Evolutionary conservation across 1,140 invertebrate species (phyloP).

Genomic region (Drosophila nasuta): DNA sequence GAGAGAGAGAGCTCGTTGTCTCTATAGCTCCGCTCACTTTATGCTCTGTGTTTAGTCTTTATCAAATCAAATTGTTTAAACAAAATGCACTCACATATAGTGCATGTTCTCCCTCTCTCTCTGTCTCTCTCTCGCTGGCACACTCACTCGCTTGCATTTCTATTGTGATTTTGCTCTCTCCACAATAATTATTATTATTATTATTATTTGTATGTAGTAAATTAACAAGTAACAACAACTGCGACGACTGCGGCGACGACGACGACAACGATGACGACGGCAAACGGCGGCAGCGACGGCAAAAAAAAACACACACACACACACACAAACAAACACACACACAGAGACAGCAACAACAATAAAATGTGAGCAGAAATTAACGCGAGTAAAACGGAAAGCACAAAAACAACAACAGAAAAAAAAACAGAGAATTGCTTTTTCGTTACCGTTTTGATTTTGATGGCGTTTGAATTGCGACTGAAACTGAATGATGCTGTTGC

Average conservation of each 20-base stretch:
- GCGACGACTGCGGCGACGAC: not conserved
- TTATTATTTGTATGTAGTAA: slow-evolving; percentile 3
- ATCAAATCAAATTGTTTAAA: slow-evolving; percentile 63
- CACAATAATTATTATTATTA: slow-evolving; percentile 10
- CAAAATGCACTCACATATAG: slow-evolving; percentile 38
- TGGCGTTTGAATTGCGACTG: slow-evolving; percentile 83
- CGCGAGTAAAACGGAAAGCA: slow-evolving; percentile 23
- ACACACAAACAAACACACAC: not conserved
- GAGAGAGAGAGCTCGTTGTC: not conserved
- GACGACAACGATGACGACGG: not conserved
- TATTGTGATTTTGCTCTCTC: slow-evolving; percentile 33
- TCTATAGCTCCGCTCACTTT: slow-evolving; percentile 10
- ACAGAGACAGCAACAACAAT: slow-evolving; percentile 24
- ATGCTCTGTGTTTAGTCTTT: slow-evolving; percentile 26
- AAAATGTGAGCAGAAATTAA: slow-evolving; percentile 41
- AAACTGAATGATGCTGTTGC: slow-evolving; percentile 76
- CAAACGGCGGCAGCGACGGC: not conserved
- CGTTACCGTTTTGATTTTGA: slow-evolving; percentile 81
- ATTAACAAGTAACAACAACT: slow-evolving; percentile 13
- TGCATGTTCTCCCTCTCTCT: not conserved
- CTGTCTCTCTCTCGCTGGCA: slow-evolving; percentile 1
- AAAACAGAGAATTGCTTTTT: slow-evolving; percentile 45
- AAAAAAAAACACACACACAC: slow-evolving; percentile 10
- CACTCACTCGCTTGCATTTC: slow-evolving; percentile 31
- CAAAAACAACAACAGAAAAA: slow-evolving; percentile 7